Base-by-base conservation (phyloP, 2,888 invertebrate species). In the Drosophila gaucha region DNA sequence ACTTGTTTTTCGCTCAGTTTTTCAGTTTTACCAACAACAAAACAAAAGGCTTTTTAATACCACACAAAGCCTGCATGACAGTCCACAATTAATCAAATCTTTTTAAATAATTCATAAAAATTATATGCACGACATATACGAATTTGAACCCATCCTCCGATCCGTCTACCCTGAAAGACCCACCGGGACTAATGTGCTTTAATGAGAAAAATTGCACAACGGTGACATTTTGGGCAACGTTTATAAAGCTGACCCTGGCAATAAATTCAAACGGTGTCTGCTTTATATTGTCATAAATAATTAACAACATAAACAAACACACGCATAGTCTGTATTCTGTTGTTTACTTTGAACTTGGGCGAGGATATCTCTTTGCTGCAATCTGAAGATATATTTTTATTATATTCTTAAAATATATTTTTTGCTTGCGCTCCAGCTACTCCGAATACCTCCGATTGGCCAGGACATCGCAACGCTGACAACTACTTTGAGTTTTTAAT, bases 401-500 rank as follows among this genome's bases (percentile, higher is more conserved):
- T 22, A 12, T 24, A 22, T 14, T 16, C 1, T 4, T 9, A 35
- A 24, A 14, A 51, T 6, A 28, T 28, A 22, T n/a, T 8, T 36
- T 6, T 33, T 51, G 24, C 43, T 46, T 18, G 6, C 12, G 9
- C 24, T 24, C 12, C 33, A 49, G 39, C 5, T 14, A 10, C 31
- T 46, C 20, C 6, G 22, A 38, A 35, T 46, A 33, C 4, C 26
- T 55, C 6, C 12, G 18, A 43, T 57, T 41, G 24, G 26, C 2
- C 24, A 28, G 26, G 8, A 28, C 41, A n/a, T 35, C 28, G 14
- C 22, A 22, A 16, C 6, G 18, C 26, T n/a, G 4, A 22, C 59
- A 44, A 50, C 54, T 59, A 49, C 44, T 62, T 39, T 50, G 35
- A 46, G 55, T 60, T 55, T 70, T 79, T 78, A 72, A 80, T 83